These are phyloP conservation scores for Mesorhabditis belari DNA, from an alignment of 2,888 invertebrate genomes.

Conservation along the genomic window DNA sequence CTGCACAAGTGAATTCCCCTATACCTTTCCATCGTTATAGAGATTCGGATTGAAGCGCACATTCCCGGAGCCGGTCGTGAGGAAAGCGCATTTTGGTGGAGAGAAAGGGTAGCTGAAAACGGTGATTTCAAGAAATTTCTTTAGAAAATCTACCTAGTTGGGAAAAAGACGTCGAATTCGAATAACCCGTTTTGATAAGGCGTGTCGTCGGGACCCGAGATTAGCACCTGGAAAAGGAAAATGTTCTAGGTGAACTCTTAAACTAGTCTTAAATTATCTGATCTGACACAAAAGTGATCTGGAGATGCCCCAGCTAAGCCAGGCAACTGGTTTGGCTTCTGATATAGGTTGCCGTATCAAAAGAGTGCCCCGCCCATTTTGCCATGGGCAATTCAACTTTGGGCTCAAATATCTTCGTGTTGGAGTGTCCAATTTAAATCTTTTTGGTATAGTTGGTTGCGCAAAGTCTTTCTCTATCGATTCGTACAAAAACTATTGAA, in stretches of 20 bases:
- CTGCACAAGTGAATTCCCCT: slow-evolving; percentile 8
- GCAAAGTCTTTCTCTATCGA: no score
- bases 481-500: no score
- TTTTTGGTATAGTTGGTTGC: no score
- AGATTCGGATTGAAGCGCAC: slow-evolving; percentile 65
- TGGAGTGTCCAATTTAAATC: no score
- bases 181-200: slow-evolving; percentile 63
- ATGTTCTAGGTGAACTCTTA: background rate
- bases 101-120: slow-evolving; percentile 59
- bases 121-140: background rate
- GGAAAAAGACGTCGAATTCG: slow-evolving; percentile 54
- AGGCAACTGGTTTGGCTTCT: no score
- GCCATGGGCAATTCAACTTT: no score
- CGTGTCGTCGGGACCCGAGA: slow-evolving; percentile 59
- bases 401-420: no score
- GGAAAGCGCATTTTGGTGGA: slow-evolving; percentile 62
- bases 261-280: background rate
- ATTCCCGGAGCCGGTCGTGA: slow-evolving; percentile 62
- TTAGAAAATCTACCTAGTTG: slow-evolving; percentile 18
- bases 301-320: no score
- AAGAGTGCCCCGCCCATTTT: no score
- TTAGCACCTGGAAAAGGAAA: slow-evolving; percentile 26
- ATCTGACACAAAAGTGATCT: no score
- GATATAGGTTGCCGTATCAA: no score
- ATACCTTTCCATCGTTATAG: slow-evolving; percentile 61